phyloP scores from a whole-genome alignment of 1,140 invertebrate species.

The Bombus cullumanus region DNA sequence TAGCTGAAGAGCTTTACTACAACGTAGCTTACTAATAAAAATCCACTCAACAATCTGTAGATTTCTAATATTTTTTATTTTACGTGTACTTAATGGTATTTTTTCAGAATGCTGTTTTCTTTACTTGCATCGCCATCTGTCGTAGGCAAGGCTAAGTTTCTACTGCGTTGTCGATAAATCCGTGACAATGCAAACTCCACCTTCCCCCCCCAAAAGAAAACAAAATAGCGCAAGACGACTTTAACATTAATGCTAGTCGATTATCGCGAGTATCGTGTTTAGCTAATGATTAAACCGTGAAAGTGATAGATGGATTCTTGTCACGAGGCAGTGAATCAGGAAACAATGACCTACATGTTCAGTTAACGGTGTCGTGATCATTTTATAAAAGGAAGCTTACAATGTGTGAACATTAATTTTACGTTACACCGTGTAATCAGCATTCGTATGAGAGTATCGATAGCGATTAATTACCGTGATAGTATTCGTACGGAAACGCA shows the following conservation, averaged over 20 bases:
- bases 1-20: too few species aligned
- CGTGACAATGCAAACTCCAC: not conserved
- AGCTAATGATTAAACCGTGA: not conserved
- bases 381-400: not conserved
- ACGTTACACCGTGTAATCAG: constrained; percentile 38
- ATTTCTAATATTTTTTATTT: not conserved
- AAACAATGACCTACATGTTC: constrained; percentile 35
- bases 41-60: not conserved
- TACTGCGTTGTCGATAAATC: not conserved
- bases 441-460: constrained; percentile 32
- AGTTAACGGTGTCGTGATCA: not conserved
- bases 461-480: constrained; percentile 50
- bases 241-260: too few species aligned
- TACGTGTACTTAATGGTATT: not conserved
- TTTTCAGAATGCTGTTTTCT: not conserved
- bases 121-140: not conserved
- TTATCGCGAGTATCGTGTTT: not conserved
- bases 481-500: constrained; percentile 16
- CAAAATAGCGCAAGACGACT: not conserved
- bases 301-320: not conserved
- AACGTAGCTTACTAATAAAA: not conserved
- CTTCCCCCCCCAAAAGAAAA: too few species aligned
- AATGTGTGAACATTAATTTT: constrained; percentile 47
- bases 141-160: not conserved
- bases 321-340: not conserved